A percentile compares a stretch with the other conserved stretches of the same genome.
These are phyloP conservation scores for Drosophila sp. DNA, from an alignment of 1,140 invertebrate genomes.

Conservation along the genomic window DNA sequence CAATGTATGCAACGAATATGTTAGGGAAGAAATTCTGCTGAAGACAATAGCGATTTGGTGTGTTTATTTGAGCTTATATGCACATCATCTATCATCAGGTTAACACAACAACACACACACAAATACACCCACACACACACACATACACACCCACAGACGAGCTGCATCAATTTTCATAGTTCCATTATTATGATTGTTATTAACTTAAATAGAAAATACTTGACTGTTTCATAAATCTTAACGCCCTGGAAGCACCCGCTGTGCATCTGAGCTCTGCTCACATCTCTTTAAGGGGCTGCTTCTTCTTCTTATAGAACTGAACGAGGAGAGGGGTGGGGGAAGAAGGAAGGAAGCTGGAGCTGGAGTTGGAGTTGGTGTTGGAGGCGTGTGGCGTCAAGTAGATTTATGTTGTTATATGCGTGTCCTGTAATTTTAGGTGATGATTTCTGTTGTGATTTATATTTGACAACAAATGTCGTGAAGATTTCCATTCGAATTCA, in stretches of 20 bases:
- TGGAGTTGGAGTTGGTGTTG: slow-evolving; percentile 42
- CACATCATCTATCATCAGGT: slow-evolving; percentile 78
- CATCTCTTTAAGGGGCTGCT: slow-evolving; percentile 20
- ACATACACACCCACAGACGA: slow-evolving; percentile 8
- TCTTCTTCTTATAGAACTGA: slow-evolving; percentile 1
- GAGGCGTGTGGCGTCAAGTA: slow-evolving; percentile 68
- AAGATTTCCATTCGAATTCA: slow-evolving; percentile 19
- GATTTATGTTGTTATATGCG: slow-evolving; percentile 65
- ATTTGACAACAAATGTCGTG: slow-evolving; percentile 29
- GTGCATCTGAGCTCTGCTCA: slow-evolving; percentile 32
- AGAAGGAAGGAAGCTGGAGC: neutral
- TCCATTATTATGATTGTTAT: slow-evolving; percentile 83
- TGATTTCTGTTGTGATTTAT: slow-evolving; percentile 70
- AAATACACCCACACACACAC: neutral
- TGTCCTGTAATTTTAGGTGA: slow-evolving; percentile 53
- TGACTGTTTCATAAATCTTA: slow-evolving; percentile 81
- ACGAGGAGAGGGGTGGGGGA: no score
- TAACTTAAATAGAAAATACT: slow-evolving; percentile 84
- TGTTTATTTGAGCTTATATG: slow-evolving; percentile 82
- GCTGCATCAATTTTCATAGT: slow-evolving; percentile 79
- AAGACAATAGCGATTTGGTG: slow-evolving; percentile 66
- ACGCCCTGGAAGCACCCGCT: slow-evolving; percentile 35
- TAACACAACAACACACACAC: slow-evolving; percentile 30
- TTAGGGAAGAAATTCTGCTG: slow-evolving; percentile 48
- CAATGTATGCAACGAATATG: slow-evolving; percentile 27